A percentile compares a stretch with the other conserved stretches of the same genome.
Conservation (phyloP, 92 coral and sea anemone species). For the Zoanthus gigantus region DNA sequence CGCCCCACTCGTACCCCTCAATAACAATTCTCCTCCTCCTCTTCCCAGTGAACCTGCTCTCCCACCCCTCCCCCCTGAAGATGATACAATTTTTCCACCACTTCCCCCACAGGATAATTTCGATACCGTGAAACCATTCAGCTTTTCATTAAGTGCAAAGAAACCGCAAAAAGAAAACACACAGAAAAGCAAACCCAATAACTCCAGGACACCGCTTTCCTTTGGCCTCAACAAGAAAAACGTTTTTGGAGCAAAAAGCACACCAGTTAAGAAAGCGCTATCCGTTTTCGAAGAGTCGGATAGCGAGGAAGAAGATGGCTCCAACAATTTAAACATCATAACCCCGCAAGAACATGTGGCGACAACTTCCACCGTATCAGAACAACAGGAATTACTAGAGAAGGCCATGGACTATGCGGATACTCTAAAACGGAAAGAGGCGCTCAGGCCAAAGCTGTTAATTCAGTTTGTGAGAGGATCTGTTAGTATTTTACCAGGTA, state of each 20-base stretch:
- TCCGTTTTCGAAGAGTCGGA: conserved; percentile 93
- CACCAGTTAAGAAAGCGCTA: conserved; percentile 59
- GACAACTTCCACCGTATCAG: conserved; percentile 73
- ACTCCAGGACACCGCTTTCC: conserved; percentile 67
- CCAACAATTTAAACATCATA: conserved; percentile 44
- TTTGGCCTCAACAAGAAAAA: conserved; percentile 63
- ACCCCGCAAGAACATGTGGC: conserved; percentile 68
- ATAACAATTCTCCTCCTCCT: conserved; percentile 73
- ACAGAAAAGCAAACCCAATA: conserved; percentile 26
- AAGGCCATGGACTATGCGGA: conserved; percentile 98
- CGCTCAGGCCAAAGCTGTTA: conserved; percentile 79
- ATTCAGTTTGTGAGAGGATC: conserved; percentile 92
- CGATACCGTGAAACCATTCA: conserved; percentile 68
- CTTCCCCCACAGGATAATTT: conserved; percentile 51
- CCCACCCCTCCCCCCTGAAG: conserved; percentile 34
- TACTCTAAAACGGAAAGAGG: conserved; percentile 76
- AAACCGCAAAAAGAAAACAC: conserved; percentile 28
- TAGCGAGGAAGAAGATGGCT: conserved; percentile 86
- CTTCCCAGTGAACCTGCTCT: conserved; percentile 82
- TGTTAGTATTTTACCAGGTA: conserved; percentile 89
- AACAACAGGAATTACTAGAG: conserved; percentile 87
- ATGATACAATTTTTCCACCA: conserved; percentile 50
- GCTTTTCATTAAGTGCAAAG: conserved; percentile 73
- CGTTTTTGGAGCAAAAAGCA: conserved; percentile 50
- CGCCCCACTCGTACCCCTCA: conserved; percentile 70